phyloP scores from a whole-genome alignment of 1,140 invertebrate species.

The Pararge aegeria region DNA sequence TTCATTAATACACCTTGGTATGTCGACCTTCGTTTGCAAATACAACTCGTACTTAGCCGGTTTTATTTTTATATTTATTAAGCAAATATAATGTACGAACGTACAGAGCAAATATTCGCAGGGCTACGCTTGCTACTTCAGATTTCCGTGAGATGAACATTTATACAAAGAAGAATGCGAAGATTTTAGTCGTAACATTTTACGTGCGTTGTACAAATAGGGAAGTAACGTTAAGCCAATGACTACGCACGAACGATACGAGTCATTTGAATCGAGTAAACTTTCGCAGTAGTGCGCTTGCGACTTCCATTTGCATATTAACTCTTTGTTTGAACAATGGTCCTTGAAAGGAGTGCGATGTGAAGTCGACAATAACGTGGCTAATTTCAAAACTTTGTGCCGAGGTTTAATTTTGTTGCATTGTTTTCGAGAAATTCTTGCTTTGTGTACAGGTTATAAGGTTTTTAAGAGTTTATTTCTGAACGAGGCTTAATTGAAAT shows the following conservation, averaged over 20 bases:
- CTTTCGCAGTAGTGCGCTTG: constrained; percentile 1
- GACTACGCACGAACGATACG: background rate
- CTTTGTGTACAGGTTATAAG: constrained; percentile 2
- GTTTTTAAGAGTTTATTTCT: background rate
- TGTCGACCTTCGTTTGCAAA: too few species aligned
- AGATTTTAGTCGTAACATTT: too few species aligned
- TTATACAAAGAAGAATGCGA: too few species aligned
- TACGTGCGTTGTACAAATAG: too few species aligned
- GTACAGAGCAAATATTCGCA: too few species aligned
- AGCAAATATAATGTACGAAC: too few species aligned
- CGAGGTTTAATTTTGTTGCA: constrained; percentile 31
- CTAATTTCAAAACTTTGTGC: constrained; percentile 34
- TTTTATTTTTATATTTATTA: too few species aligned
- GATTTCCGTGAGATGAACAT: too few species aligned
- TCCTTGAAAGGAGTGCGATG: constrained; percentile 27
- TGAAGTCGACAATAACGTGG: constrained; percentile 36
- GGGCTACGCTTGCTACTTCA: too few species aligned
- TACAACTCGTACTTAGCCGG: too few species aligned
- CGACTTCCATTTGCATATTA: constrained; percentile 36
- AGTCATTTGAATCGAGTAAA: constrained; percentile 1
- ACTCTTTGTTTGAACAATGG: constrained; percentile 30
- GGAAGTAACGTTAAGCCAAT: too few species aligned
- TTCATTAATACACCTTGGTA: too few species aligned
- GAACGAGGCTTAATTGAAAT: background rate
- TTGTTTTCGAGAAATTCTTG: constrained; percentile 14